Evolutionary conservation across 2,797 vertebrate genomes (phyloP).

Genomic region (Cephalopachus bancanus): DNA sequence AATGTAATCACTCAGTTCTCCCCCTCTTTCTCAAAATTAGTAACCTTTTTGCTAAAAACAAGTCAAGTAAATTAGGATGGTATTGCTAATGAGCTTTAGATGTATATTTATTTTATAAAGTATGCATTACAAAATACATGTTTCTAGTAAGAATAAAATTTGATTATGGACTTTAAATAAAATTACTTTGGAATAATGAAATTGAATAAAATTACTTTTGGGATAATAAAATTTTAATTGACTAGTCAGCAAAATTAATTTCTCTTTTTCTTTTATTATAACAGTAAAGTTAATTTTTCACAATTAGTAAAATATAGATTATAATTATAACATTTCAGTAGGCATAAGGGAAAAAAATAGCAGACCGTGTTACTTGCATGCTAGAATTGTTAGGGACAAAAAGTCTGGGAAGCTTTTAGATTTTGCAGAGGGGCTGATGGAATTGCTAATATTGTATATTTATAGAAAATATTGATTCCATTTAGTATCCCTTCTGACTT

Average conservation of each 20-base stretch:
- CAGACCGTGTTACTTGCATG: conserved; percentile 8
- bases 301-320: conserved; percentile 26
- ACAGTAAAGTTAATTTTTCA: conserved; percentile 8
- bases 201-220: no score
- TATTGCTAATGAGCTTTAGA: background rate
- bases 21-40: background rate
- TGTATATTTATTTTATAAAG: background rate
- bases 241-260: conserved; percentile 12
- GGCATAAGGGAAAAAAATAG: background rate
- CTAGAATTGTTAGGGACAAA: background rate
- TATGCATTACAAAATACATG: background rate
- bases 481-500: background rate
- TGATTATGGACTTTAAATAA: background rate
- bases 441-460: background rate
- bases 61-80: background rate
- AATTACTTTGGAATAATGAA: background rate
- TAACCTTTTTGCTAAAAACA: background rate
- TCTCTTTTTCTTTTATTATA: conserved; percentile 6
- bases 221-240: conserved; percentile 47
- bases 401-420: background rate
- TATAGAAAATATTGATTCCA: background rate
- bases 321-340: conserved; percentile 1
- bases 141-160: conserved; percentile 37
- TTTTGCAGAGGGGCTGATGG: background rate
- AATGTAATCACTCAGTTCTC: background rate